These are phyloP conservation scores for Dermatophagoides farinae DNA, from an alignment of 1,140 invertebrate genomes.

Conservation along the genomic window DNA sequence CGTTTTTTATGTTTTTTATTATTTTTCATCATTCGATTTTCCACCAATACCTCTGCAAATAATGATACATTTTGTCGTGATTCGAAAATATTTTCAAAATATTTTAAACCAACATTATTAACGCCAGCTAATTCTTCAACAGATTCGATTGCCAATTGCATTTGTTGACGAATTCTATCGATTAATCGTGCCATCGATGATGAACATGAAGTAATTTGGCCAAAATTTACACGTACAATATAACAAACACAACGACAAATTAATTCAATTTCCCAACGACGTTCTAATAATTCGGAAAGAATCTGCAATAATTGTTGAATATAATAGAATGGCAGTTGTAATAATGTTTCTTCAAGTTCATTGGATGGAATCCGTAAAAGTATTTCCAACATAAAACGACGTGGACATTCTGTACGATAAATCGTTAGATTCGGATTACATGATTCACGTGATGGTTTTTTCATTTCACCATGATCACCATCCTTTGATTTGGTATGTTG, in stretches of 20 bases:
- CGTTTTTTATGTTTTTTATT: slow-evolving; percentile 19
- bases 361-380: slow-evolving; percentile 50
- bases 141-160: neutral
- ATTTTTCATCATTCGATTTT: slow-evolving; percentile 42
- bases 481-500: slow-evolving; percentile 12
- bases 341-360: slow-evolving; percentile 68
- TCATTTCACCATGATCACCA: slow-evolving; percentile 15
- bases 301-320: slow-evolving; percentile 54
- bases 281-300: slow-evolving; percentile 41
- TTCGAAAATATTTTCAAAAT: slow-evolving; percentile 54
- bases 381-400: slow-evolving; percentile 59
- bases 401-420: slow-evolving; percentile 42
- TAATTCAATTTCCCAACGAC: slow-evolving; percentile 50
- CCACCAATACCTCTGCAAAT: slow-evolving; percentile 55
- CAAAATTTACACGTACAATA: slow-evolving; percentile 14
- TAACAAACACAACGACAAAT: slow-evolving; percentile 50
- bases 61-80: slow-evolving; percentile 47
- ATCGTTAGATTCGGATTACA: slow-evolving; percentile 54
- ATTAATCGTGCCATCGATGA: slow-evolving; percentile 4
- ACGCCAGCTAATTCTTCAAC: slow-evolving; percentile 52
- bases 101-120: slow-evolving; percentile 60
- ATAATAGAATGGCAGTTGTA: slow-evolving; percentile 59
- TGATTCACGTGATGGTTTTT: slow-evolving; percentile 19
- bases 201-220: slow-evolving; percentile 9
- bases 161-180: slow-evolving; percentile 2